A percentile compares a stretch with the other conserved stretches of the same genome.
These are phyloP conservation scores for Trematomus loennbergii DNA, from an alignment of 2,113 vertebrate genomes.

Conservation along the genomic window DNA sequence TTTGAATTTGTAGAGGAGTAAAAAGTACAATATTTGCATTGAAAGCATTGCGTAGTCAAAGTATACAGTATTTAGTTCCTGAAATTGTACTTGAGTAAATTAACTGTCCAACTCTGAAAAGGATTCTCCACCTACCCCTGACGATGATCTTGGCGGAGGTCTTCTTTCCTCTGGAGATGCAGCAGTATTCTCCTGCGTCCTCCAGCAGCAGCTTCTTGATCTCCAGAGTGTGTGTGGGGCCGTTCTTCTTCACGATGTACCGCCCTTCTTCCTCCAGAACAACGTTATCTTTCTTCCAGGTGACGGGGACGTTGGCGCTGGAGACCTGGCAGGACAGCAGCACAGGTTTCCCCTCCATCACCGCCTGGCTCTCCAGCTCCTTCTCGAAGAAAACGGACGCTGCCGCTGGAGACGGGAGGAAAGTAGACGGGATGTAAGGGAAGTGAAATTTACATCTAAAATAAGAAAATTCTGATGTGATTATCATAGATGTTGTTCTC, in stretches of 20 bases:
- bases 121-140: slow-evolving; percentile 83
- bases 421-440: background rate
- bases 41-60: no score
- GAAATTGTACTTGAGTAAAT: background rate
- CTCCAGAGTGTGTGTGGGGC: slow-evolving; percentile 83
- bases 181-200: slow-evolving; percentile 91
- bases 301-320: slow-evolving; percentile 81
- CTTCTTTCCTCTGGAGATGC: slow-evolving; percentile 87
- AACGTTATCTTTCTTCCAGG: slow-evolving; percentile 82
- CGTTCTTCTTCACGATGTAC: slow-evolving; percentile 84
- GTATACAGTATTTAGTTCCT: no score
- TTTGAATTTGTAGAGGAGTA: no score
- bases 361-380: slow-evolving; percentile 78
- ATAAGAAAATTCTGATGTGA: no score
- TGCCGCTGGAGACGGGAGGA: slow-evolving; percentile 68
- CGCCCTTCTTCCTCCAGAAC: slow-evolving; percentile 81
- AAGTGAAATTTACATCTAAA: no score
- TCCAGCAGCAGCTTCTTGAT: slow-evolving; percentile 82
- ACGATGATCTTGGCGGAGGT: slow-evolving; percentile 87
- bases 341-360: slow-evolving; percentile 79
- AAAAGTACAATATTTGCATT: no score
- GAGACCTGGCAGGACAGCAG: slow-evolving; percentile 82
- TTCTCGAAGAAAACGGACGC: slow-evolving; percentile 85
- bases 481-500: no score
- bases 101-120: no score